Conservation (phyloP, 2,113 vertebrate genomes). For the Periophthalmodon schlosseri region DNA sequence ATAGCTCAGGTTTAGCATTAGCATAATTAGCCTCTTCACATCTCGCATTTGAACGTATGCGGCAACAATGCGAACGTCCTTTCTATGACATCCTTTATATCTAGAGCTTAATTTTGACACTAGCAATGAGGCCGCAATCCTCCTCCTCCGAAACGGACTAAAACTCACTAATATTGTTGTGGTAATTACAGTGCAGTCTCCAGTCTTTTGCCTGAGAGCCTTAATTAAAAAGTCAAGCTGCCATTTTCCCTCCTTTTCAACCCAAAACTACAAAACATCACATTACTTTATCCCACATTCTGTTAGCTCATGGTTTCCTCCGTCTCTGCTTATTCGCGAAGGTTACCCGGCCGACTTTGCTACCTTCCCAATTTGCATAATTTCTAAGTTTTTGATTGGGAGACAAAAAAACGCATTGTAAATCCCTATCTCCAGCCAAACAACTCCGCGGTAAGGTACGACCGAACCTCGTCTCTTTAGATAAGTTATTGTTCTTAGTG, state of each 20-base stretch:
- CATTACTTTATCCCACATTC: neutral
- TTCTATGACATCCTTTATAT: neutral
- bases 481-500: conserved; percentile 25
- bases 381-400: neutral
- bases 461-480: conserved; percentile 10
- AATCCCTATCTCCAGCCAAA: conserved; percentile 6
- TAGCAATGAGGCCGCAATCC: neutral
- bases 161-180: conserved; percentile 2
- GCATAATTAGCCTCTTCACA: no score
- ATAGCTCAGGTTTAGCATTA: no score
- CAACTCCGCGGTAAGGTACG: neutral
- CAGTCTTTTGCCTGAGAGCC: neutral
- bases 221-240: conserved; percentile 14
- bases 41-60: neutral
- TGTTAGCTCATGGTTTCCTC: neutral
- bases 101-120: neutral
- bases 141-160: neutral
- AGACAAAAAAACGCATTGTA: conserved; percentile 17
- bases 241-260: neutral
- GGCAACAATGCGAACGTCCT: neutral
- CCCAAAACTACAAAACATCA: neutral
- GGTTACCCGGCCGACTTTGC: conserved; percentile 15
- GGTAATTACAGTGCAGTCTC: neutral
- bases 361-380: conserved; percentile 17
- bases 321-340: neutral